Evolutionary conservation across 37 sponge, comb jelly and placozoan genomes (phyloP), one percentile per base, ranked within the genome.

Genomic region (Aphrocallistes beatrix): DNA sequence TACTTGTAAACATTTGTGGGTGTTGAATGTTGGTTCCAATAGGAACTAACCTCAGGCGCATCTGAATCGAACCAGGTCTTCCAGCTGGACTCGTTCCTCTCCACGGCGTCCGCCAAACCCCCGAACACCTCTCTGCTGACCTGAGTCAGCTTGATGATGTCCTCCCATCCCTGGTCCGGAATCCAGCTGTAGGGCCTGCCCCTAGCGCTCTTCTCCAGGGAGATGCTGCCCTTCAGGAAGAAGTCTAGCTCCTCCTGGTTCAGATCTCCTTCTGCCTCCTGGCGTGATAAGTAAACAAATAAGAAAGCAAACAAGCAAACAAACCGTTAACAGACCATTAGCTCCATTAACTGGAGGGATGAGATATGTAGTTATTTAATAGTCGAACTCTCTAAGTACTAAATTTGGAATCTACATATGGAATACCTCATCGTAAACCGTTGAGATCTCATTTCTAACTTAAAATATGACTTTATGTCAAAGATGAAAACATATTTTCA

Each of bases 91-190:
- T 92, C 96, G 81, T 87, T 88, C 38, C 87, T 91, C 88, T 95
- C 99, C 0, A 98, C 84, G 48, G 94, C 94, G 84, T 94, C 96
- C 28, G 96, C 87, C 39, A 98, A 75, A 0, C 87, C 85, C 19
- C 96, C 96, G 91, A 94, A 96, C 86, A 86, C 86, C 10, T 92
- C 91, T 8, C 90, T 85, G 23, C 84, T 86, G 0, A 92, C 83
- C 83, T 90, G 84, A 34, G 49, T 87, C 42, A 98, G 91, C 48
- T 91, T 91, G 37, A 93, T 88, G 51, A 95, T 42, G 87, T 98
- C 99, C 84, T 98, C 99, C 99, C 99, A 98, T 13, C 99, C 96
- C 82, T 98, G 99, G 37, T 98, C 99, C 19, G 99, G 99, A 1
- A 98, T 51, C 99, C 99, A 98, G 81, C 92, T 88, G 90, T 86